A percentile compares a stretch with the other conserved stretches of the same genome.
These are phyloP conservation scores for Dorcus hopei DNA, from an alignment of 2,888 invertebrate species.

Conservation along the genomic window DNA sequence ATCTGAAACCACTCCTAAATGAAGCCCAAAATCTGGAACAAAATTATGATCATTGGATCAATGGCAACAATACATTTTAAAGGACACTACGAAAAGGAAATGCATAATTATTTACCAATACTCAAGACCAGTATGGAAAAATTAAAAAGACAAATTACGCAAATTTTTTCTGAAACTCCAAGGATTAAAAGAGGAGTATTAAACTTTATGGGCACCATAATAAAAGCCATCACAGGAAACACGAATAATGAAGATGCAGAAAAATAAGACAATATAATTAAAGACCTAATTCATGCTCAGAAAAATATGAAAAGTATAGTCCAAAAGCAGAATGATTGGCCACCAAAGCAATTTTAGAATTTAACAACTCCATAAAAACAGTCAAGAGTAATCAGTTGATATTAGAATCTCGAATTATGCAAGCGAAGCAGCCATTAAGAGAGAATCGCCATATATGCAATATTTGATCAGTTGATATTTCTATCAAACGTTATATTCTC, in stretches of 20 bases:
- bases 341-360: background rate
- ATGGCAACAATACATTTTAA: too few relatives aligned
- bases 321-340: background rate
- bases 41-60: too few relatives aligned
- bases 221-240: conserved; percentile 9
- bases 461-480: conserved; percentile 1
- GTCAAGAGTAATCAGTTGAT: background rate
- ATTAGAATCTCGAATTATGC: conserved; percentile 1
- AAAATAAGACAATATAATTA: conserved; percentile 1
- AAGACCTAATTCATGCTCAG: background rate
- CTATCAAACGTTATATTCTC: background rate
- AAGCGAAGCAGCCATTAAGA: background rate
- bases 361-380: conserved; percentile 1
- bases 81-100: too few relatives aligned
- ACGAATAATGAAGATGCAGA: conserved; percentile 4
- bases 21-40: too few relatives aligned
- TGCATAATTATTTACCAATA: background rate
- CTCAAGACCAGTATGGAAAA: background rate
- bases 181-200: conserved; percentile 6
- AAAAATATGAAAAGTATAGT: background rate
- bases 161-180: too few relatives aligned
- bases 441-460: background rate
- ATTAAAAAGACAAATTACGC: background rate
- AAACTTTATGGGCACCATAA: conserved; percentile 4
- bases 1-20: too few relatives aligned